phyloP scores from a whole-genome alignment of 2,888 invertebrate genomes.

The Scaptodrosophila latifasciaeformis region DNA sequence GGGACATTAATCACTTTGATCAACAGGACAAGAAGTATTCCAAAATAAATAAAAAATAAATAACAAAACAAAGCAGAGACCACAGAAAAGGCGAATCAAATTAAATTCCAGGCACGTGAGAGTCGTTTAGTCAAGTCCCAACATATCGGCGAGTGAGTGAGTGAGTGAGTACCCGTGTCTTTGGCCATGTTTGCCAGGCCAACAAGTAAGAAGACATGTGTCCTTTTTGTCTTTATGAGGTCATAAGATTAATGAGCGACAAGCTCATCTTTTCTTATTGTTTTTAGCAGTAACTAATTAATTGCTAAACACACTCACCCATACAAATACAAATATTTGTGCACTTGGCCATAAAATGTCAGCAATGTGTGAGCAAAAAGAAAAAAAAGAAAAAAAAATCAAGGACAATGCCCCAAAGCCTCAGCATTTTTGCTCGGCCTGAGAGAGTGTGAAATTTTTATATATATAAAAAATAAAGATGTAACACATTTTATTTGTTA shows the following conservation, averaged over 20 bases:
- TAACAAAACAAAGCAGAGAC: slow-evolving; percentile 1
- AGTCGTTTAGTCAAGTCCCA: slow-evolving; percentile 7
- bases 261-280: slow-evolving; percentile 57
- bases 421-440: not conserved
- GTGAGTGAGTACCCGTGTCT: too few relatives aligned
- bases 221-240: slow-evolving; percentile 50
- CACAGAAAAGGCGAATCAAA: slow-evolving; percentile 13
- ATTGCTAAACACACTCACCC: slow-evolving; percentile 31
- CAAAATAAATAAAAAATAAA: slow-evolving; percentile 2
- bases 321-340: not conserved
- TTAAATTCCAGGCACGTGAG: slow-evolving; percentile 57
- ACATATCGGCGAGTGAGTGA: too few relatives aligned
- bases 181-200: not conserved
- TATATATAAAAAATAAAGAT: too few relatives aligned
- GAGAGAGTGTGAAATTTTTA: too few relatives aligned
- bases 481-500: too few relatives aligned
- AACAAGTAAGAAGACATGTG: slow-evolving; percentile 15
- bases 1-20: slow-evolving; percentile 59
- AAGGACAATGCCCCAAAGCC: too few relatives aligned
- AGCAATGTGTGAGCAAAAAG: not conserved
- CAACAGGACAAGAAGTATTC: not conserved
- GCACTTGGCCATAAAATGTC: slow-evolving; percentile 1
- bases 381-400: not conserved
- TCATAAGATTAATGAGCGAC: slow-evolving; percentile 61
- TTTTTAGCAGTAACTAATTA: slow-evolving; percentile 54